Percentiles rank a stretch among this genome's conserved stretches.
These are phyloP conservation scores for Adelges cooleyi DNA, from an alignment of 1,140 invertebrate genomes.

Conservation along the genomic window DNA sequence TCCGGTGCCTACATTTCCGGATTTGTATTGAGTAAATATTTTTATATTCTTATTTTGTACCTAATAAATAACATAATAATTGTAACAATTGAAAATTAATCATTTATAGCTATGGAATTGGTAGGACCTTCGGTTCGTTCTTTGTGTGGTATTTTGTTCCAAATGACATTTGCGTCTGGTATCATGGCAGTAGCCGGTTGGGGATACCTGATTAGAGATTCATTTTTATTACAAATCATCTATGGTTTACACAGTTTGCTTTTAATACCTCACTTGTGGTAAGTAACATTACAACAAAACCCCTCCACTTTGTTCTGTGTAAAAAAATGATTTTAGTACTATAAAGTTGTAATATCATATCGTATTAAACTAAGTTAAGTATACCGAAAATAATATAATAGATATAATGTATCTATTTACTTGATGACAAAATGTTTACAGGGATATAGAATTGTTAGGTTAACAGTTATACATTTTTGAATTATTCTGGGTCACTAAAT, in stretches of 20 bases:
- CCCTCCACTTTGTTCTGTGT: too few relatives aligned
- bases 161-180: constrained; percentile 65
- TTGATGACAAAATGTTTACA: too few relatives aligned
- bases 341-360: too few relatives aligned
- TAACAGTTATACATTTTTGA: too few relatives aligned
- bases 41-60: background rate
- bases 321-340: too few relatives aligned
- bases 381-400: too few relatives aligned
- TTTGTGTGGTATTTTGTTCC: constrained; percentile 66
- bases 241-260: constrained; percentile 64
- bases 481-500: too few relatives aligned
- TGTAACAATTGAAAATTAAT: background rate
- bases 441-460: too few relatives aligned
- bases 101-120: constrained; percentile 62
- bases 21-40: constrained; percentile 54
- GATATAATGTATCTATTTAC: too few relatives aligned
- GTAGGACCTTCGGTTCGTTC: constrained; percentile 70
- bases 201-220: constrained; percentile 65
- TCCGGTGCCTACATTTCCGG: constrained; percentile 71
- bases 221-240: constrained; percentile 59
- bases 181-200: constrained; percentile 71
- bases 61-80: too few relatives aligned
- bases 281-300: constrained; percentile 33
- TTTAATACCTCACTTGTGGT: constrained; percentile 66
- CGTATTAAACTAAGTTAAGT: too few relatives aligned